phyloP scores from a whole-genome alignment of 2,888 invertebrate species.

The Gymnosoma rotundatum region DNA sequence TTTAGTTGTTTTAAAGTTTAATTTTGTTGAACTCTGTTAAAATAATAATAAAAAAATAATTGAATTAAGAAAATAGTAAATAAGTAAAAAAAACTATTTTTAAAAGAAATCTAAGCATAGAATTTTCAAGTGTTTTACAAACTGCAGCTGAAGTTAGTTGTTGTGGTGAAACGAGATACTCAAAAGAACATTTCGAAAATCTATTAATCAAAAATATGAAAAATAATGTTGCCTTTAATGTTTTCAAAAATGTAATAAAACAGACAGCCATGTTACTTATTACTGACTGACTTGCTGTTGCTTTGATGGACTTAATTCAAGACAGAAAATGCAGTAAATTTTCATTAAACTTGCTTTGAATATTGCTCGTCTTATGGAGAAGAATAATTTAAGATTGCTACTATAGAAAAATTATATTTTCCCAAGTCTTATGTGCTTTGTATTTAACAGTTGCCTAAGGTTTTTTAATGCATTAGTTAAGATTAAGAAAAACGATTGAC shows the following conservation, averaged over 20 bases:
- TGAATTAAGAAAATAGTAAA: slow-evolving; percentile 23
- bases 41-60: neutral
- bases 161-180: too few species aligned
- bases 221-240: too few species aligned
- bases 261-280: too few species aligned
- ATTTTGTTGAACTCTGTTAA: slow-evolving; percentile 41
- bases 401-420: neutral
- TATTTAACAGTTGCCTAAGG: neutral
- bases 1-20: slow-evolving; percentile 44
- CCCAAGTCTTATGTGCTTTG: neutral
- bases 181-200: slow-evolving; percentile 28
- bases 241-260: too few species aligned
- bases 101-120: slow-evolving; percentile 24
- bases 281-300: too few species aligned
- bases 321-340: neutral
- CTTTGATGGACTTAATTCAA: too few species aligned
- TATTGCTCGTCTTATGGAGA: too few species aligned
- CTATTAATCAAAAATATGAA: slow-evolving; percentile 21
- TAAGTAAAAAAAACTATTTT: slow-evolving; percentile 36
- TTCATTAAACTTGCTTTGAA: neutral
- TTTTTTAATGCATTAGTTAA: slow-evolving; percentile 10
- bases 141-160: slow-evolving; percentile 22
- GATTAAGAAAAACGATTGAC: slow-evolving; percentile 19
- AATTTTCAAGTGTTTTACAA: slow-evolving; percentile 40
- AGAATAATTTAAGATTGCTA: neutral